A percentile compares a stretch with the other conserved stretches of the same genome.
phyloP scores from a whole-genome alignment of 2,113 vertebrate species.

The Holacanthus passer region DNA sequence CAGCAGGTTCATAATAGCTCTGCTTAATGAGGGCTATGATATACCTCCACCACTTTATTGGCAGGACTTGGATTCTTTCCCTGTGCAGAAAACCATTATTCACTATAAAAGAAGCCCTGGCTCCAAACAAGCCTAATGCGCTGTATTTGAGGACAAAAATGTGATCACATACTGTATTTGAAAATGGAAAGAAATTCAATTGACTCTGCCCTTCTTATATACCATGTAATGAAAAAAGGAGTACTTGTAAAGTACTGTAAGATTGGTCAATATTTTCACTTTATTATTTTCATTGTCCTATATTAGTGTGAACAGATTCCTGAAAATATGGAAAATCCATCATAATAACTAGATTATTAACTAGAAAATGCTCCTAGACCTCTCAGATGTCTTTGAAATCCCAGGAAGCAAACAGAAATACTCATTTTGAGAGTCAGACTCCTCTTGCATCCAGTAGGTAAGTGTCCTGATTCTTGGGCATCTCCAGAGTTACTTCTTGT shows the following conservation, averaged over 20 bases:
- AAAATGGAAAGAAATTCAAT: slow-evolving; percentile 46
- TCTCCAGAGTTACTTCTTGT: no score
- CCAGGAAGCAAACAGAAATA: no score
- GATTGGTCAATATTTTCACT: no score
- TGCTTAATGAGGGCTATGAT: slow-evolving; percentile 81
- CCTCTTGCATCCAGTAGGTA: no score
- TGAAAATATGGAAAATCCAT: no score
- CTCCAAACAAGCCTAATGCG: slow-evolving; percentile 54
- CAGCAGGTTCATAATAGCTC: slow-evolving; percentile 76
- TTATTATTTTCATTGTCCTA: no score
- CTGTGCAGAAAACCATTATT: slow-evolving; percentile 69
- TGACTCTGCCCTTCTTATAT: background rate
- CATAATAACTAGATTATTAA: no score
- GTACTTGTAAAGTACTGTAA: background rate
- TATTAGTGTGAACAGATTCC: no score
- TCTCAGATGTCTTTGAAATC: no score
- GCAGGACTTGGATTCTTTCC: slow-evolving; percentile 65
- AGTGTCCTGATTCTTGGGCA: no score
- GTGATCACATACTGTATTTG: slow-evolving; percentile 10
- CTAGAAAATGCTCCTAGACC: no score
- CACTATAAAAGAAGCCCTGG: slow-evolving; percentile 65
- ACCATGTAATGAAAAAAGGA: background rate
- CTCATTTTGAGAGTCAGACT: no score
- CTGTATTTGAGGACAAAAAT: slow-evolving; percentile 35
- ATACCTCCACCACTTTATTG: slow-evolving; percentile 77